phyloP scores from a whole-genome alignment of 2,113 vertebrate species.

The Hippocampus zosterae region DNA sequence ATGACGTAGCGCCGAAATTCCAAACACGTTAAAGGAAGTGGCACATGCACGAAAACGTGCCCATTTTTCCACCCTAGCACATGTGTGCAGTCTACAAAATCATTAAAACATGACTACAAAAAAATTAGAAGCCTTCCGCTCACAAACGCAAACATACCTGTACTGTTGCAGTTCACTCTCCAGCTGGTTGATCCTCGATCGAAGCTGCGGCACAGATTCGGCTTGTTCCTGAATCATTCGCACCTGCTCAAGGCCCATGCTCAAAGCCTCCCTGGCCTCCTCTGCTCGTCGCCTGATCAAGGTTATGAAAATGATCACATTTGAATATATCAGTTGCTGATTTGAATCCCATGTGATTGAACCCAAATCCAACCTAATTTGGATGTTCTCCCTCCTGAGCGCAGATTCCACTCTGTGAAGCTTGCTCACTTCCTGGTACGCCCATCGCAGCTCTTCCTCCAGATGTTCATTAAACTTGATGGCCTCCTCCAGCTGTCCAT shows the following conservation, averaged over 20 bases:
- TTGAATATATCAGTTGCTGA: not conserved
- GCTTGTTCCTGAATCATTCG: slow-evolving; percentile 69
- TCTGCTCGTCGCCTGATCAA: slow-evolving; percentile 63
- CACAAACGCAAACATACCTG: slow-evolving; percentile 48
- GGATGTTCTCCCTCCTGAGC: slow-evolving; percentile 62
- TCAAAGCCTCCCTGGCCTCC: slow-evolving; percentile 69
- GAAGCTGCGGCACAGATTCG: slow-evolving; percentile 56
- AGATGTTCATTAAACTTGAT: slow-evolving; percentile 67
- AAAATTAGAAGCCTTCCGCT: no score
- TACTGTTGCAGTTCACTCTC: slow-evolving; percentile 56
- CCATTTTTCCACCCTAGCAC: no score
- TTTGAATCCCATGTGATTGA: not conserved
- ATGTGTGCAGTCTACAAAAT: no score
- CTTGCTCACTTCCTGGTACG: slow-evolving; percentile 54
- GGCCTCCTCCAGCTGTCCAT: slow-evolving; percentile 74
- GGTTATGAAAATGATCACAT: not conserved
- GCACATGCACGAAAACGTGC: not conserved
- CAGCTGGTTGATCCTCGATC: slow-evolving; percentile 58
- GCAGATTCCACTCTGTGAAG: slow-evolving; percentile 48
- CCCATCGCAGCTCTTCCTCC: slow-evolving; percentile 70
- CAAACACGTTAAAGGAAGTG: no score
- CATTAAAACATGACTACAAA: no score
- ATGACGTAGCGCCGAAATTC: no score
- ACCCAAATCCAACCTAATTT: slow-evolving; percentile 56
- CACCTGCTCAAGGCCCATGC: slow-evolving; percentile 62